Evolutionary conservation across 2,888 invertebrate species (phyloP), one percentile per base, ranked within the genome.

Genomic region (Cosmopolites sordidus): DNA sequence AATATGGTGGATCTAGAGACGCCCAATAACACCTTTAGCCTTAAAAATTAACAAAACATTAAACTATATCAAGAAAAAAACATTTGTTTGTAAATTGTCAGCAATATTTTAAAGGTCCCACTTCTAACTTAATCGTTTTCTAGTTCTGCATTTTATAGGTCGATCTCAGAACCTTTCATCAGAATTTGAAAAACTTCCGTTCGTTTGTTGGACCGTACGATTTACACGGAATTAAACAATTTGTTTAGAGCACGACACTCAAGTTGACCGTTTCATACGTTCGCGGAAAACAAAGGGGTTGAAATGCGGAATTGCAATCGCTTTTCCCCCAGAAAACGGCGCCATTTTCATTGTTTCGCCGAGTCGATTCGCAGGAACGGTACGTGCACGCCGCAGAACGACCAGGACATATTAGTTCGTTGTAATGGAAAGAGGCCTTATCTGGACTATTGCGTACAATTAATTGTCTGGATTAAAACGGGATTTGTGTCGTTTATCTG

Each of bases 221-320:
- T 33, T n/a, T 33, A 33, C 33, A 33, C 33, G 33, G 12, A 33
- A 33, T 33, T 33, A 33, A 33, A 33, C 33, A 33, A 33, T 33
- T 33, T 33, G 33, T 33, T 33, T 33, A 12, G 12, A 12, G 33
- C 33, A 33, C 4, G 33, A 33, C 33, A 12, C 12, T n/a, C 5
- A 4, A 4, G 33, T 33, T 33, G 33, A 33, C 33, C 33, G 33
- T 33, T 33, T 33, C 22, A 22, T 22, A 22, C 22, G 22, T 22
- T 22, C 33, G 33, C 33, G 33, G n/a, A 12, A 12, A 4, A 33
- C 33, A 33, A 33, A 33, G 33, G 33, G 33, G n/a, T 3, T 12
- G n/a, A 33, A 33, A 33, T 33, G 12, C 33, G 33, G 33, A 33
- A 33, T 12, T 33, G 33, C 33, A 12, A 33, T 33, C 33, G 33